Evolutionary conservation across 1,140 invertebrate genomes (phyloP).

Genomic region (Metaphire vulgaris): DNA sequence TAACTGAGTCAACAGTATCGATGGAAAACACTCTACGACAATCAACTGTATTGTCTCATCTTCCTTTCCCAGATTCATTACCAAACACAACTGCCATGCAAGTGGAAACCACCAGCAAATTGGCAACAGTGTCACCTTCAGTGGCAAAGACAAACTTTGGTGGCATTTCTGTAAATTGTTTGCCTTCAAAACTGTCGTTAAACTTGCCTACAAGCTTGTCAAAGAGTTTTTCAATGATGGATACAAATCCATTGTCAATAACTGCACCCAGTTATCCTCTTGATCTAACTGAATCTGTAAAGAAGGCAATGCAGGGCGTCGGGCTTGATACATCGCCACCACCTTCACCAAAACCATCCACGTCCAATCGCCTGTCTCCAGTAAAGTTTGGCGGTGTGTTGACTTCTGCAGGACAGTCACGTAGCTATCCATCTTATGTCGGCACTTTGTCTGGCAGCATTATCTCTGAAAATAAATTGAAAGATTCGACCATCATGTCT

Average conservation of each 20-base stretch:
- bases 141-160: neutral
- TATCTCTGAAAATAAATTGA: neutral
- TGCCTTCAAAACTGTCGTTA: neutral
- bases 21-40: neutral
- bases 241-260: conserved; percentile 12
- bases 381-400: neutral
- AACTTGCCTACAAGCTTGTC: neutral
- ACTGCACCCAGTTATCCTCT: conserved; percentile 11
- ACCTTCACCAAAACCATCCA: neutral
- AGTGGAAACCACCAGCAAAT: neutral
- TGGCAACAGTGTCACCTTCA: neutral
- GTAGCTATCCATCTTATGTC: neutral
- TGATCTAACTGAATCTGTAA: conserved; percentile 18
- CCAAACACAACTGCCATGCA: neutral
- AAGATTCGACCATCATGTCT: neutral
- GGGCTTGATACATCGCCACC: conserved; percentile 16
- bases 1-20: neutral
- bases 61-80: neutral
- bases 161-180: neutral
- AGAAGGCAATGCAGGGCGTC: conserved; percentile 14
- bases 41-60: neutral
- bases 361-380: neutral
- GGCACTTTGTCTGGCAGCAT: neutral
- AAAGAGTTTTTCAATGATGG: neutral
- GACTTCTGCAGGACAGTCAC: neutral